Base-by-base conservation (phyloP, 2,113 vertebrate genomes). In the Xenopus borealis region DNA sequence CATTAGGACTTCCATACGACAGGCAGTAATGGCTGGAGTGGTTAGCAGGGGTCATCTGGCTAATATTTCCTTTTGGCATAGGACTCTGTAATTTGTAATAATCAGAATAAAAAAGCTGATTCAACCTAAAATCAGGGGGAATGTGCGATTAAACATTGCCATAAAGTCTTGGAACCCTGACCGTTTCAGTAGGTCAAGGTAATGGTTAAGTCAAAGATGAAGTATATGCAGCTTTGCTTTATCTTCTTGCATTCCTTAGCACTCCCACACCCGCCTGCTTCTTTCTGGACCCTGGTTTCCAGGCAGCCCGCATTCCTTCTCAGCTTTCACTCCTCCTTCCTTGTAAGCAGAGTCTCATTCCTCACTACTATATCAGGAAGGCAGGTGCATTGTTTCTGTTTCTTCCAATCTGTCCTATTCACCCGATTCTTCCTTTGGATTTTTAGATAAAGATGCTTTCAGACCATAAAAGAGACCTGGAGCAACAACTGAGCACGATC, bases 381-480 rank as follows among this genome's bases (percentile, higher is more conserved):
- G 10, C 6, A 1, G 17, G 27, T 20, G 10, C 33, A 45, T 10
- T 44, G 14, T n/a, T 23, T 16, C 18, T 47, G 5, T 14, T 27
- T 64, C 47, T 46, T 46, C 67, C 52, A n/a, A 5, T 52, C 18
- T 64, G 12, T 40, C 33, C 53, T 57, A 30, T 64, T 64, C 40
- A 69, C 30, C 14, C 66, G 14, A 59, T 79, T 69, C 63, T 6
- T 0, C 2, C 71, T 81, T 66, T 72, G 50, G 64, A 62, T 62
- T 80, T 53, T 20, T 86, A 99, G 97, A 98, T 99, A 88, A 96
- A 95, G 87, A 95, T 97, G 94, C 92, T 99, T 83, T 95, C 95
- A 0, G 95, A 98, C 82, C 91, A 93, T 79, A 98, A 98, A 84
- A 88, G 89, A 79, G 96, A 97, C 83, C 87, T 98, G 82, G 97